A percentile compares a stretch with the other conserved stretches of the same genome.
Evolutionary conservation across 1,140 invertebrate genomes (phyloP).

Genomic region (Drosophila pandora): DNA sequence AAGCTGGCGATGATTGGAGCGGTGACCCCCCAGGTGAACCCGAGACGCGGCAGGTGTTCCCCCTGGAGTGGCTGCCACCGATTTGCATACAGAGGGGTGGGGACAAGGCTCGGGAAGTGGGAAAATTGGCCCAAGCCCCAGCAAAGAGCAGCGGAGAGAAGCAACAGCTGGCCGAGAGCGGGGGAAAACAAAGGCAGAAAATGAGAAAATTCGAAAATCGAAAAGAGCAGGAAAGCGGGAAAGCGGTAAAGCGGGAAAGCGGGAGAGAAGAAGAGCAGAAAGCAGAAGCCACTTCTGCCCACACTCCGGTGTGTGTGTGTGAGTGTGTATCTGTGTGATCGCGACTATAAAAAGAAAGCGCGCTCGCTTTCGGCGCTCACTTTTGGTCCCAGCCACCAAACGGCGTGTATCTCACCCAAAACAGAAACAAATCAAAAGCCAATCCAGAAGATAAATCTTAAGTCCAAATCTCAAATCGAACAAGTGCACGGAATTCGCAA

Average conservation of each 20-base stretch:
- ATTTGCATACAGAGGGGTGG: slow-evolving; percentile 17
- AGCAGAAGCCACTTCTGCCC: slow-evolving; percentile 28
- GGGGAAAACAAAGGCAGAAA: slow-evolving; percentile 13
- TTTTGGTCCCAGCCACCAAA: slow-evolving; percentile 77
- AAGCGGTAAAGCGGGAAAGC: slow-evolving; percentile 19
- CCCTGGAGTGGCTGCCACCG: slow-evolving; percentile 8
- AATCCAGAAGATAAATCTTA: not conserved
- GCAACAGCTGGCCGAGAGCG: slow-evolving; percentile 4
- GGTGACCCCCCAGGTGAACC: slow-evolving; percentile 23
- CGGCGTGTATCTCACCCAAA: slow-evolving; percentile 51
- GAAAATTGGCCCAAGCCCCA: slow-evolving; percentile 62
- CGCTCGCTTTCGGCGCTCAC: slow-evolving; percentile 73
- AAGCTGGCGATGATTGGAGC: slow-evolving; percentile 40
- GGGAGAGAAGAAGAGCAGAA: slow-evolving; percentile 22
- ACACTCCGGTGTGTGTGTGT: slow-evolving; percentile 1
- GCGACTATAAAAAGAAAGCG: slow-evolving; percentile 76
- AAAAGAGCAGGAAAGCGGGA: slow-evolving; percentile 18
- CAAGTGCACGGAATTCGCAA: not conserved
- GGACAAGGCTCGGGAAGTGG: not conserved
- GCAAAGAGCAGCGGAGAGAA: slow-evolving; percentile 49
- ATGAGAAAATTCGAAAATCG: slow-evolving; percentile 3
- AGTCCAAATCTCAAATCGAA: not conserved
- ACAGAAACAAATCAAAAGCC: not conserved
- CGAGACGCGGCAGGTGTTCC: slow-evolving; percentile 12
- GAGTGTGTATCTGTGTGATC: slow-evolving; percentile 16